phyloP scores from a whole-genome alignment of 2,113 vertebrate species.

The Mesitornis unicolor region DNA sequence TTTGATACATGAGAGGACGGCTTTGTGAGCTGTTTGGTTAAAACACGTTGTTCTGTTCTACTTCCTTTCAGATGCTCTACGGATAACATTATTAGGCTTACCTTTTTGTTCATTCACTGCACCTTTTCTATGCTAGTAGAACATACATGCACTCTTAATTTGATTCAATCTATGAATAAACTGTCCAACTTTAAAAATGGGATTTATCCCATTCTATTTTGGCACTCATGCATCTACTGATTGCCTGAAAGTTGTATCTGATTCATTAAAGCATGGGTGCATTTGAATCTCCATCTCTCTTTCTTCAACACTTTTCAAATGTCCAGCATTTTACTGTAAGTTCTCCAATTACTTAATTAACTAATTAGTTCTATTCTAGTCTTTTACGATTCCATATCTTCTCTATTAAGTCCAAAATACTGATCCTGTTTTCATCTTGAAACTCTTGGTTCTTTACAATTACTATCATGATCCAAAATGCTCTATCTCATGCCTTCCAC shows the following conservation, averaged over 20 bases:
- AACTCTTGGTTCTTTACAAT: background rate
- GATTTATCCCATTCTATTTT: background rate
- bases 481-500: background rate
- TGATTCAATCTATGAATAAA: background rate
- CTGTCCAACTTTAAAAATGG: background rate
- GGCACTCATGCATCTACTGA: background rate
- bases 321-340: background rate
- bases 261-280: background rate
- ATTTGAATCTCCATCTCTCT: background rate
- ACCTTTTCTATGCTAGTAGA: background rate
- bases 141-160: background rate
- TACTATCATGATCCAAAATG: background rate
- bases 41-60: constrained; percentile 55
- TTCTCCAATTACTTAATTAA: background rate
- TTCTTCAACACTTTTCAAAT: background rate
- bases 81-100: constrained; percentile 9
- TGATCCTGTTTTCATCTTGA: background rate
- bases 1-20: constrained; percentile 35
- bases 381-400: background rate
- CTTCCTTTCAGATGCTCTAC: constrained; percentile 43
- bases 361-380: background rate
- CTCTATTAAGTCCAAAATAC: background rate
- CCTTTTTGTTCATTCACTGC: constrained; percentile 28
- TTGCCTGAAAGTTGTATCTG: background rate
- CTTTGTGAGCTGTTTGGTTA: constrained; percentile 42